Evolutionary conservation across 2,797 vertebrate species (phyloP).

Genomic region (Eurystomus glaucurus): DNA sequence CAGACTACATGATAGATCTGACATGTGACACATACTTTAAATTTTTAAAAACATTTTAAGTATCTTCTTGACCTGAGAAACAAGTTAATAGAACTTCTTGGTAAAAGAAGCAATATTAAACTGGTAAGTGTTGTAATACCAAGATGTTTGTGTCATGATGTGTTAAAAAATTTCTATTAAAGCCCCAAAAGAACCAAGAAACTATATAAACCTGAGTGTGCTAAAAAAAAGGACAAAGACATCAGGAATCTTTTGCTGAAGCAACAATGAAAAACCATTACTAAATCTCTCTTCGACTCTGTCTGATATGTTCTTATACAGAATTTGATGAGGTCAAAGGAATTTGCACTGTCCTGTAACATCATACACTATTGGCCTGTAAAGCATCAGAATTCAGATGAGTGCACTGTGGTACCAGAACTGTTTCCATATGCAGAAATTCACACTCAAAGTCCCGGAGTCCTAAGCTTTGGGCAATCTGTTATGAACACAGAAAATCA

Average conservation of each 20-base stretch:
- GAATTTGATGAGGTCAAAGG: neutral
- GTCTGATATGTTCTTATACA: neutral
- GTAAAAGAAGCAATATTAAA: neutral
- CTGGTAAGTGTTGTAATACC: neutral
- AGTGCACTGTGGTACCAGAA: neutral
- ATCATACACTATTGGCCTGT: neutral
- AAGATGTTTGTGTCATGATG: neutral
- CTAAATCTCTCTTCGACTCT: neutral
- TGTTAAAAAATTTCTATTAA: neutral
- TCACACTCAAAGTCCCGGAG: neutral
- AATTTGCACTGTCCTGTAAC: neutral
- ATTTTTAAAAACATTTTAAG: neutral
- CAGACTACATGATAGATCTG: neutral
- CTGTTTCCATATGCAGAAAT: neutral
- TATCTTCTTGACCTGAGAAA: neutral
- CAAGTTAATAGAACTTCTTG: neutral
- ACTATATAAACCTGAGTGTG: neutral
- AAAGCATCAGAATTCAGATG: neutral
- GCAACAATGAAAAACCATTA: neutral
- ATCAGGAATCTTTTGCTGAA: neutral
- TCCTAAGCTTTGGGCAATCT: neutral
- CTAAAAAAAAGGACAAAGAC: neutral
- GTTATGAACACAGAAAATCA: neutral
- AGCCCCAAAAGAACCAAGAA: neutral
- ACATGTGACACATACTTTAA: neutral